Evolutionary conservation across 1,140 invertebrate species (phyloP).

Genomic region (Macrostomum lignano): DNA sequence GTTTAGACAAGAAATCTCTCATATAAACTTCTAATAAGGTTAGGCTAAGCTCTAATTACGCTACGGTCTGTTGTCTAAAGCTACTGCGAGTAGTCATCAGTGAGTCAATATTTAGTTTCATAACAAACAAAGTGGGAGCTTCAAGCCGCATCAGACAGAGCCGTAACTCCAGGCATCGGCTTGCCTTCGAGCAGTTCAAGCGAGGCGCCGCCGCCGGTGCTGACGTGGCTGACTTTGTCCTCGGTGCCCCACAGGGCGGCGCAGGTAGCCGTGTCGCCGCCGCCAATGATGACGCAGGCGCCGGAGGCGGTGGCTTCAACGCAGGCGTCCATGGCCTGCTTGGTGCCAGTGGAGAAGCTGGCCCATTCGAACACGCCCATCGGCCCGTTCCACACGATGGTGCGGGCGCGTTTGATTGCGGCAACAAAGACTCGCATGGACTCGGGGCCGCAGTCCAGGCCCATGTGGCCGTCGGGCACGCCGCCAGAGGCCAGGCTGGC

Average conservation of each 20-base stretch:
- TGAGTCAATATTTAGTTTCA: too few relatives aligned
- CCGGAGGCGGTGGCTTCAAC: constrained; percentile 56
- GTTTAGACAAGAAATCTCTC: too few relatives aligned
- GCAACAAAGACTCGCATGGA: constrained; percentile 40
- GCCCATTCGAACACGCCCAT: constrained; percentile 88
- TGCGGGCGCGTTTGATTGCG: constrained; percentile 55
- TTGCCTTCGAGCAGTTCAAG: constrained; percentile 85
- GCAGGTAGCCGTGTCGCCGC: constrained; percentile 87
- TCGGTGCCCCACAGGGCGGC: constrained; percentile 81
- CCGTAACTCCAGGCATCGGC: too few relatives aligned
- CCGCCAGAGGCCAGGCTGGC: background rate
- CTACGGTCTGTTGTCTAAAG: too few relatives aligned
- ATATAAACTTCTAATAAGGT: too few relatives aligned
- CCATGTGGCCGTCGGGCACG: constrained; percentile 23
- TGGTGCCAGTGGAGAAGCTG: constrained; percentile 68
- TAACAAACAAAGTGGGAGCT: too few relatives aligned
- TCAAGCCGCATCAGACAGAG: too few relatives aligned
- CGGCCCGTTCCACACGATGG: constrained; percentile 96
- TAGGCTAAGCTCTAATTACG: too few relatives aligned
- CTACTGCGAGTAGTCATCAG: too few relatives aligned
- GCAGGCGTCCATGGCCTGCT: constrained; percentile 67
- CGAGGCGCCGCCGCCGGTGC: constrained; percentile 87
- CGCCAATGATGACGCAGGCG: constrained; percentile 31
- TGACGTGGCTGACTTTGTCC: constrained; percentile 84
- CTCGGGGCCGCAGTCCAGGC: constrained; percentile 69